A percentile compares a stretch with the other conserved stretches of the same genome.
These are phyloP conservation scores for Daboia siamensis DNA, from an alignment of 2,113 vertebrate genomes.

Conservation along the genomic window DNA sequence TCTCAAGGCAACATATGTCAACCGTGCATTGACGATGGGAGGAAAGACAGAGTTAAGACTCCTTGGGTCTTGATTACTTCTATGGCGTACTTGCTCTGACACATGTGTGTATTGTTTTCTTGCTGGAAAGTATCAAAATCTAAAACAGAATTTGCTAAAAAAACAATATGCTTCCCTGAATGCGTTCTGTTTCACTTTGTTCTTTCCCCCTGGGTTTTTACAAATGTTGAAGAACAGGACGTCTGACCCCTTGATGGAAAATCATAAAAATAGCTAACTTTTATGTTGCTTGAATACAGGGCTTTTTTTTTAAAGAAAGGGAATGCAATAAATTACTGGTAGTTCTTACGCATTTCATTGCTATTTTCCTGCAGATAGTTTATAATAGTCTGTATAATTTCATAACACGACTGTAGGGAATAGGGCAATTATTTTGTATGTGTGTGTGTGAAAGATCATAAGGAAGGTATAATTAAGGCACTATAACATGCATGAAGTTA, in stretches of 20 bases:
- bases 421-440: slow-evolving; percentile 7
- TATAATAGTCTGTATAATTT: slow-evolving; percentile 43
- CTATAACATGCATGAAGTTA: slow-evolving; percentile 17
- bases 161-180: slow-evolving; percentile 30
- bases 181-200: slow-evolving; percentile 48
- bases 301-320: slow-evolving; percentile 37
- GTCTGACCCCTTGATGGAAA: slow-evolving; percentile 45
- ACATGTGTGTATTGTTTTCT: slow-evolving; percentile 11
- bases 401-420: slow-evolving; percentile 43
- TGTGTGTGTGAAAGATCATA: slow-evolving; percentile 11
- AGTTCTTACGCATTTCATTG: slow-evolving; percentile 50
- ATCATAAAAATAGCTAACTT: slow-evolving; percentile 43
- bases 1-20: too few relatives aligned
- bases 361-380: slow-evolving; percentile 41
- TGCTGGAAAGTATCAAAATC: slow-evolving; percentile 33
- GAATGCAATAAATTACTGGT: slow-evolving; percentile 55
- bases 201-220: slow-evolving; percentile 48
- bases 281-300: slow-evolving; percentile 50
- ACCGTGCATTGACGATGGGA: neutral
- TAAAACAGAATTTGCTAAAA: slow-evolving; percentile 45
- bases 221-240: slow-evolving; percentile 41
- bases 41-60: neutral
- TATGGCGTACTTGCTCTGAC: neutral
- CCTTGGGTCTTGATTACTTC: neutral
- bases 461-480: slow-evolving; percentile 10